Base-by-base conservation (phyloP, 2,797 vertebrate species). In the Choloepus didactylus region DNA sequence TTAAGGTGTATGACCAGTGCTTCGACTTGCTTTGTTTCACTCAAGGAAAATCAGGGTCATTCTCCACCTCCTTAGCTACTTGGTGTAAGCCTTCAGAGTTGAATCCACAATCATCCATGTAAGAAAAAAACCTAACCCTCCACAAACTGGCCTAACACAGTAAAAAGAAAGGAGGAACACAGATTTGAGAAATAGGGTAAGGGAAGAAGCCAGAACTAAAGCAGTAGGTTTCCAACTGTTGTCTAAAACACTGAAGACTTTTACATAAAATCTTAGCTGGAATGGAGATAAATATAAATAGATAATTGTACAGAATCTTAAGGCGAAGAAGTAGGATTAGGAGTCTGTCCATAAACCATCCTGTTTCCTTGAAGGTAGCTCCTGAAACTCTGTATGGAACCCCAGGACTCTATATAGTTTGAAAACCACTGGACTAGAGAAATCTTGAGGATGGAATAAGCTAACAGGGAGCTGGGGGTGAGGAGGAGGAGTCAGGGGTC, bases 201-300 rank as follows among this genome's bases (percentile, higher is more conserved):
- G 54, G 59, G 51, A 80, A 73, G 70, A 86, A 76, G 14, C 1
- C 15, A 51, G n/a, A 60, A 88, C 29, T 82, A 35, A 80, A 69
- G 62, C 2, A 85, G 27, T 46, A 3, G 9, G 25, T 72, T 51
- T 62, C 70, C 62, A 44, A 35, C 2, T 66, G 59, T 84, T 75
- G 86, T 64, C 72, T 89, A 64, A 95, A 89, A 92, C 46, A 51
- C 16, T 1, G 0, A 77, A 41, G 56, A 18, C 54, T 88, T 91
- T 91, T 49, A 92, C 81, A 66, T n/a, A 85, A 69, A 87, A 56
- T 82, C 41, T 79, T 91, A 72, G 38, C 76, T 64, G 27, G 44
- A 93, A 93, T 11, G 51, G 18, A 94, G 72, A 60, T 9, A 31
- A 21, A 44, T 16, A 25, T 66, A 49, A 77, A 60, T 4, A 35